phyloP scores from a whole-genome alignment of 2,113 vertebrate genomes.

The Gallinago paraguaiae region DNA sequence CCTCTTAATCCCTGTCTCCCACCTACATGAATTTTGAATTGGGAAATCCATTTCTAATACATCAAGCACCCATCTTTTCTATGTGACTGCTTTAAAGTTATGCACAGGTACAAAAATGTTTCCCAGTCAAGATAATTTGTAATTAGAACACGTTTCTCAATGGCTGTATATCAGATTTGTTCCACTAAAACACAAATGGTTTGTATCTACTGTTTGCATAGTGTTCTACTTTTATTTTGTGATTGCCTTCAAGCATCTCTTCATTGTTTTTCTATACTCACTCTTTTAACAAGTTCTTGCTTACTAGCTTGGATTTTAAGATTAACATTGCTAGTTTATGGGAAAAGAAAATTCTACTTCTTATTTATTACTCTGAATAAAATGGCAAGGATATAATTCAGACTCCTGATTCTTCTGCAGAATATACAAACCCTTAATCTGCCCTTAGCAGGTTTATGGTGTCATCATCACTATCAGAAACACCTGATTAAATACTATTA shows the following conservation, averaged over 20 bases:
- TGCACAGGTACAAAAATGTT: neutral
- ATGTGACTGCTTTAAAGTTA: neutral
- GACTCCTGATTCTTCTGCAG: neutral
- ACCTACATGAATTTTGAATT: neutral
- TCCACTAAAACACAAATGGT: neutral
- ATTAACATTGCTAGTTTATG: neutral
- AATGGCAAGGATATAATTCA: neutral
- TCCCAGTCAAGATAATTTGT: neutral
- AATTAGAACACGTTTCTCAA: neutral
- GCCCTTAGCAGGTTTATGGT: neutral
- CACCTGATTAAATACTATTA: neutral
- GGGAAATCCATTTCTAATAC: neutral
- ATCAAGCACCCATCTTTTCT: neutral
- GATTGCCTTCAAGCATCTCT: neutral
- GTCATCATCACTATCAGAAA: neutral
- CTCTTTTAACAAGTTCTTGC: neutral
- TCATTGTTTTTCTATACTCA: neutral
- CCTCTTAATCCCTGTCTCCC: neutral
- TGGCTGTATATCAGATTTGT: neutral
- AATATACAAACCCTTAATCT: neutral
- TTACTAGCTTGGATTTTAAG: neutral
- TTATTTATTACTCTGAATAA: neutral
- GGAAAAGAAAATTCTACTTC: neutral
- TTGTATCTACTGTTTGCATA: neutral
- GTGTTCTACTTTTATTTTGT: neutral